Conservation (phyloP, 2,113 vertebrate species). For the Phyllostomus discolor region DNA sequence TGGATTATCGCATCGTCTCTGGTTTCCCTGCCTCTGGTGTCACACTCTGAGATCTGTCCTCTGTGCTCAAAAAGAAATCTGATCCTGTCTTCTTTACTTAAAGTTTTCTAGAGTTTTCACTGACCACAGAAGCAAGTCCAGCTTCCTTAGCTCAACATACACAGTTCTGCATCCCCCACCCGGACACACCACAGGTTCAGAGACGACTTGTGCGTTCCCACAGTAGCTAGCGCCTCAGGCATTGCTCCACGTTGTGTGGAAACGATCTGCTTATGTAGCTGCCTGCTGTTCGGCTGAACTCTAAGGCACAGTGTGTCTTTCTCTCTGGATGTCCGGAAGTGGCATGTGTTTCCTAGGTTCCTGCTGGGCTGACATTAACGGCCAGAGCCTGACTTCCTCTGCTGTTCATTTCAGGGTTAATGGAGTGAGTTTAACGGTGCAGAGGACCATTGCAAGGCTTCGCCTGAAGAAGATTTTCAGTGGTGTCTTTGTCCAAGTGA, state of each 20-base stretch:
- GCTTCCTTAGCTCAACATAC: background rate
- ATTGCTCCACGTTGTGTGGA: background rate
- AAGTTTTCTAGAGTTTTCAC: background rate
- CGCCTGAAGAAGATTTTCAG: constrained; percentile 90
- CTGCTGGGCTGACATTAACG: background rate
- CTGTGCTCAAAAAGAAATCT: background rate
- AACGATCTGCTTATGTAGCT: background rate
- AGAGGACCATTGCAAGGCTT: constrained; percentile 83
- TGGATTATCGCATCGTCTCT: background rate
- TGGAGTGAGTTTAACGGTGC: constrained; percentile 86
- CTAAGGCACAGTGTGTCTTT: background rate
- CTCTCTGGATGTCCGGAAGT: background rate
- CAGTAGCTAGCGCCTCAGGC: fast-evolving
- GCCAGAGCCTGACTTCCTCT: background rate
- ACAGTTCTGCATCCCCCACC: background rate
- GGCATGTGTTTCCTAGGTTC: background rate
- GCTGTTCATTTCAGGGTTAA: constrained; percentile 81
- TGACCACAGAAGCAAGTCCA: background rate
- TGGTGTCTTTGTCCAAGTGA: constrained; percentile 89
- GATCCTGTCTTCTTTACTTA: background rate
- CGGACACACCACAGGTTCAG: background rate
- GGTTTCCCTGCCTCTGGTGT: background rate
- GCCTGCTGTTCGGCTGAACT: background rate
- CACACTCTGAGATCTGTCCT: background rate
- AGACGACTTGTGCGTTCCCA: background rate